These are phyloP conservation scores for Triplophysa bombifrons DNA, from an alignment of 2,797 vertebrate genomes.

Conservation along the genomic window DNA sequence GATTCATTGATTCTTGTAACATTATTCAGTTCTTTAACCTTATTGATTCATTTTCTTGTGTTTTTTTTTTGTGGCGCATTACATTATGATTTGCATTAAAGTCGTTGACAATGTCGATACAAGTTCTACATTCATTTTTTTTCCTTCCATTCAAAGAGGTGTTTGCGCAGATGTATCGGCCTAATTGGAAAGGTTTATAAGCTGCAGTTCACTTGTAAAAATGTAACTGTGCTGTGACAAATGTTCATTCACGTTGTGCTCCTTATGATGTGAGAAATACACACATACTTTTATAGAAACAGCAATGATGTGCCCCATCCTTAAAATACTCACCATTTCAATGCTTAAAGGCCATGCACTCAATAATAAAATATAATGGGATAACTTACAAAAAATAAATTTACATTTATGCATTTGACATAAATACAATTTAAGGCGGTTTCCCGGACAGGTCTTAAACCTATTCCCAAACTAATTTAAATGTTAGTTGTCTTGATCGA, in stretches of 20 bases:
- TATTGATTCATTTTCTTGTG: background rate
- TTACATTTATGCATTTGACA: no score
- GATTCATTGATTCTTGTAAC: background rate
- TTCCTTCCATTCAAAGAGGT: background rate
- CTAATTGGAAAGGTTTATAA: conserved; percentile 29
- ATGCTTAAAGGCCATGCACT: background rate
- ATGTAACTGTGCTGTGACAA: conserved; percentile 7
- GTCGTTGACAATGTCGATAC: background rate
- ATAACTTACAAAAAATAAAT: background rate
- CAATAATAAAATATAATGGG: conserved; percentile 10
- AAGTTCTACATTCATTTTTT: background rate
- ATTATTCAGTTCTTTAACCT: background rate
- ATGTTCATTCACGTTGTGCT: conserved; percentile 15
- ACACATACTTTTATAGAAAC: background rate
- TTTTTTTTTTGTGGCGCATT: background rate
- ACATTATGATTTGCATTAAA: background rate
- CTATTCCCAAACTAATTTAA: no score
- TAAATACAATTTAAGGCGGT: no score
- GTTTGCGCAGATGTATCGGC: background rate
- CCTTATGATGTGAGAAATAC: conserved; percentile 21
- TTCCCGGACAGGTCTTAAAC: no score
- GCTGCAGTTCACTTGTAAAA: conserved; percentile 24
- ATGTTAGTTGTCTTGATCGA: no score
- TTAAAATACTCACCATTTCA: background rate
- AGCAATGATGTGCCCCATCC: background rate